A percentile compares a stretch with the other conserved stretches of the same genome.
Evolutionary conservation across 2,888 invertebrate species (phyloP).

Genomic region (Idaea biselata): DNA sequence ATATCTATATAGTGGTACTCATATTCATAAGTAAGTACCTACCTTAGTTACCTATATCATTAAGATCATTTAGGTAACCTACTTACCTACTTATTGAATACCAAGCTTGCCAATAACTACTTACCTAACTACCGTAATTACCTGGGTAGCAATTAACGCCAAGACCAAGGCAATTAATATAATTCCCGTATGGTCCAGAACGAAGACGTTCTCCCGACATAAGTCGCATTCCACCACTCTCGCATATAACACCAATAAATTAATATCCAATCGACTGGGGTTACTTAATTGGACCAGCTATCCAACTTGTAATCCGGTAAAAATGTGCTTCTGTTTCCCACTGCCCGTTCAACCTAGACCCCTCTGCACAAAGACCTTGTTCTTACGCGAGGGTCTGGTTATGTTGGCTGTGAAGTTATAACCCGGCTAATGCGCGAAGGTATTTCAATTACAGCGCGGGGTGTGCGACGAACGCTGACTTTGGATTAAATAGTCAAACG

Average conservation of each 20-base stretch:
- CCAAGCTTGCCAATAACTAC: not conserved
- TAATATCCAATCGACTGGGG: constrained; percentile 60
- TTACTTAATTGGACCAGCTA: constrained; percentile 51
- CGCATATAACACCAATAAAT: constrained; percentile 50
- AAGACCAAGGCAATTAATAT: not conserved
- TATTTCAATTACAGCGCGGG: constrained; percentile 54
- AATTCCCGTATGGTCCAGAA: not conserved
- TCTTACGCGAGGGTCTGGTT: constrained; percentile 12
- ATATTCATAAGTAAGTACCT: too few species aligned
- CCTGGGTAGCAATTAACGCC: not conserved
- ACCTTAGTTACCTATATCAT: too few species aligned
- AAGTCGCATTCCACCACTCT: not conserved
- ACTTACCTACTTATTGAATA: too few species aligned
- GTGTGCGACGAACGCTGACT: not conserved
- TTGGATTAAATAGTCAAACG: not conserved
- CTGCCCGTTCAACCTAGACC: constrained; percentile 25
- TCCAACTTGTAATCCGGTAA: constrained; percentile 55
- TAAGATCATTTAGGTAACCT: too few species aligned
- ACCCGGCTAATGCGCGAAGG: constrained; percentile 51
- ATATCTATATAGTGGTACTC: too few species aligned
- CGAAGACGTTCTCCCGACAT: not conserved
- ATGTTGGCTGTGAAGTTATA: constrained; percentile 28
- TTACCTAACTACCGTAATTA: not conserved
- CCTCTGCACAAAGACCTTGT: constrained; percentile 3
- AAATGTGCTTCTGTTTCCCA: constrained; percentile 42